Base-by-base conservation (phyloP, 2,888 invertebrate species). In the Synanthedon myopaeformis region DNA sequence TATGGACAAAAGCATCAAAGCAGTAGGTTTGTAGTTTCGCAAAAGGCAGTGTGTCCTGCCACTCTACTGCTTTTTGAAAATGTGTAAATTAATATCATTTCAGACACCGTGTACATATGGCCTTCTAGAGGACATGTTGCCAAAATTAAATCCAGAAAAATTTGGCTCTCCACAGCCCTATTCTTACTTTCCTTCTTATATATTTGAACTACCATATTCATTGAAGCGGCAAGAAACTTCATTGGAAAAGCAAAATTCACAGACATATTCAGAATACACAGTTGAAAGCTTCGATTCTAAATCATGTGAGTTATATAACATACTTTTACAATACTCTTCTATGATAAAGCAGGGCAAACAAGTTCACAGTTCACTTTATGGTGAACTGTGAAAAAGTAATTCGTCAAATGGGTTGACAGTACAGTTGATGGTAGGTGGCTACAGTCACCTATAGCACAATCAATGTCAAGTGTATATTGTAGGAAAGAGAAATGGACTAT, bases 21-120 rank as follows among this genome's bases (percentile, higher is more conserved):
- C 23, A 23, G 23, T 23, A 5, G 23, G 5, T 23, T 23, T 23
- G 23, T 5, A 23, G n/a, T n/a, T n/a, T n/a, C n/a, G 23, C 4
- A 23, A 23, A 23, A 23, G 23, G 23, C 23, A 23, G 5, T 23
- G 23, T 23, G 23, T 23, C 23, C 23, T 23, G 23, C 17, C 17
- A 14, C 17, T 49, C 10, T 35, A 35, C 23, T 50, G 23, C 8
- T 50, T 50, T 13, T 10, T 50, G 5, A 17, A 12, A 12, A 50
- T 19, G 19, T 23, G 11, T 19, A 10, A 51, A 35, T 19, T 13
- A 12, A 35, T 51, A 41, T 51, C 42, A 28, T 81, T 82, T 55
- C 72, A 89, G 89, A 79, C 69, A 60, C 88, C 88, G 12, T 88
- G 88, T 59, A 72, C 80, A 55, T 88, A 85, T 72, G 88, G 88